phyloP scores from a whole-genome alignment of 1,140 invertebrate genomes.

The Drosophila sturtevanti region DNA sequence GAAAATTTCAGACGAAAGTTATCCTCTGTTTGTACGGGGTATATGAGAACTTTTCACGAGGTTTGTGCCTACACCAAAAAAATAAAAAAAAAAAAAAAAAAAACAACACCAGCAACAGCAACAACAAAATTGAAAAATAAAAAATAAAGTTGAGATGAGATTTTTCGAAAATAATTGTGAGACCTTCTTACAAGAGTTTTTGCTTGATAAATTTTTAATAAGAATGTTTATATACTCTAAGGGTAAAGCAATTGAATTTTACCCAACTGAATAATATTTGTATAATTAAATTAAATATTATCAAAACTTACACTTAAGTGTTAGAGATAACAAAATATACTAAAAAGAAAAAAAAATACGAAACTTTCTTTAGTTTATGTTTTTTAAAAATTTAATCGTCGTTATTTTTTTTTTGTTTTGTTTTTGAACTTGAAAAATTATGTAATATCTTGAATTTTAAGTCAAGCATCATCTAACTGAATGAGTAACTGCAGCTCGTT shows the following conservation, averaged over 20 bases:
- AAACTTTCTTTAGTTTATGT: too few relatives aligned
- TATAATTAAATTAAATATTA: background rate
- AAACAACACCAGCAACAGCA: too few relatives aligned
- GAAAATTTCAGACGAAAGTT: constrained; percentile 43
- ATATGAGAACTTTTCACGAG: constrained; percentile 1
- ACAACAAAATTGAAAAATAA: too few relatives aligned
- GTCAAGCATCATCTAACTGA: background rate
- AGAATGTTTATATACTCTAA: background rate
- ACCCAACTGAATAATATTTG: too few relatives aligned
- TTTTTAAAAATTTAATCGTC: too few relatives aligned
- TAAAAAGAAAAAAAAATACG: too few relatives aligned
- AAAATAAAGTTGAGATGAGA: background rate
- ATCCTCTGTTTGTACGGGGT: background rate
- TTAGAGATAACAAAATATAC: too few relatives aligned
- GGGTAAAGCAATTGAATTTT: background rate
- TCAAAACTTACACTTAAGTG: too few relatives aligned
- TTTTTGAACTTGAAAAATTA: too few relatives aligned
- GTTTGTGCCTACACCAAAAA: background rate
- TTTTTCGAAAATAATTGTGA: background rate
- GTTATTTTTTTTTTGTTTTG: too few relatives aligned
- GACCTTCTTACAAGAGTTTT: background rate
- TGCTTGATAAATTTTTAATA: background rate
- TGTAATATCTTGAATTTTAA: too few relatives aligned
- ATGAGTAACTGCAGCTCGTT: background rate
- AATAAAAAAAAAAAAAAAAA: too few relatives aligned